Percentiles rank a stretch among this genome's conserved stretches.
Conservation (phyloP, 1,140 invertebrate genomes). For the Drosophila hydei region DNA sequence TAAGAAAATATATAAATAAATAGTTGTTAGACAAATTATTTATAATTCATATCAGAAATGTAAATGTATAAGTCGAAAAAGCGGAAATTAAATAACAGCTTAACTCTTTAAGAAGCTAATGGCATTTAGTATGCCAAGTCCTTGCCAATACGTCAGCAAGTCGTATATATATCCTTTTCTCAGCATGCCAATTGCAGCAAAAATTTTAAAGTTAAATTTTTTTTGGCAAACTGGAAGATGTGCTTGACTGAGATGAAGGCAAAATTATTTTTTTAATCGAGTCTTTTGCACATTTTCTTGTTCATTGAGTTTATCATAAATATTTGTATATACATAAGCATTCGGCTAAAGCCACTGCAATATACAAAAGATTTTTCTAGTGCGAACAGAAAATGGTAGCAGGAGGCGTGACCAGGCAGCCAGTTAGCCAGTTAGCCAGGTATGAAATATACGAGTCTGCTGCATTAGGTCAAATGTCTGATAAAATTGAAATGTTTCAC, state of each 20-base stretch:
- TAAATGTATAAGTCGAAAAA: no score
- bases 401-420: neutral
- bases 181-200: slow-evolving; percentile 40
- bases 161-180: no score
- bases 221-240: neutral
- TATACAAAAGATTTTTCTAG: neutral
- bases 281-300: slow-evolving; percentile 20
- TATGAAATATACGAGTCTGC: slow-evolving; percentile 1
- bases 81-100: no score
- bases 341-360: neutral
- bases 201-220: neutral
- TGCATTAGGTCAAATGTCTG: slow-evolving; percentile 50
- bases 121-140: no score
- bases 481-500: slow-evolving; percentile 54
- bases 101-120: no score
- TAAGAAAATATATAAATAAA: no score
- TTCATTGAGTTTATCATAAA: slow-evolving; percentile 22
- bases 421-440: neutral
- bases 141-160: no score
- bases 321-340: slow-evolving; percentile 6
- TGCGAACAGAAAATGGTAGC: neutral
- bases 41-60: no score
- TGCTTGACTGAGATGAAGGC: neutral
- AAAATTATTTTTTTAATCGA: neutral
- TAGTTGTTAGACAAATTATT: no score